Evolutionary conservation across 2,113 vertebrate genomes (phyloP), one percentile per base, ranked within the genome.

Genomic region (Clarias magur): DNA sequence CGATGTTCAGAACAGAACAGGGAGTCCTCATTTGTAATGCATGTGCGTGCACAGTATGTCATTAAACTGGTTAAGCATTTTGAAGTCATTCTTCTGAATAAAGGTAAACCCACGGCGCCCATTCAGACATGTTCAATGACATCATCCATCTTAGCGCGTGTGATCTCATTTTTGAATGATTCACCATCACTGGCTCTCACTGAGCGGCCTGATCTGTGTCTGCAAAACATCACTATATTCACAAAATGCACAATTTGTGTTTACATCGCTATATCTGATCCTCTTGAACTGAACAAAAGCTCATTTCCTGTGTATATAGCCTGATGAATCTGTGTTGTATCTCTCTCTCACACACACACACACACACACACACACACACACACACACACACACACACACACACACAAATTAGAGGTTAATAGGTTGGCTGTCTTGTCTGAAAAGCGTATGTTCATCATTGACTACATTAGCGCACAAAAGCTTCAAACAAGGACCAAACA

Each of bases 81-180:
- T 63, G 59, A 19, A 59, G 82, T 56, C 53, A 27, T 72, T 67
- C 12, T 11, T 72, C 38, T 34, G 34, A 76, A 76, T 12, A 67
- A 83, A 30, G 48, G 8, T 17, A 70, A 85, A 85, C 17, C 30
- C 34, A 25, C 34, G 30, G 23, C 8, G 12, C 38, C 23, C 63
- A 42, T 70, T 68, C 15, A 70, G 63, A 56, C 19, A 56, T 79
- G 23, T 80, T 57, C 53, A n/a, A n/a, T 80, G 85, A 68, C 85
- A 42, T 86, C 85, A 80, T 79, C 27, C 27, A 80, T 12, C 59
- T 60, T 16, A 34, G 42, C 25, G 56, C 23, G 75, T 79, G 59
- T 86, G 75, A 86, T 34, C 75, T 86, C 60, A 86, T 80, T 56
- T 62, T 80, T 68, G 48, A 57, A 80, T 80, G 75, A 86, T 54